Percentiles rank a stretch among this genome's conserved stretches.
phyloP scores from a whole-genome alignment of 2,888 invertebrate genomes.

The Thecophora atra region DNA sequence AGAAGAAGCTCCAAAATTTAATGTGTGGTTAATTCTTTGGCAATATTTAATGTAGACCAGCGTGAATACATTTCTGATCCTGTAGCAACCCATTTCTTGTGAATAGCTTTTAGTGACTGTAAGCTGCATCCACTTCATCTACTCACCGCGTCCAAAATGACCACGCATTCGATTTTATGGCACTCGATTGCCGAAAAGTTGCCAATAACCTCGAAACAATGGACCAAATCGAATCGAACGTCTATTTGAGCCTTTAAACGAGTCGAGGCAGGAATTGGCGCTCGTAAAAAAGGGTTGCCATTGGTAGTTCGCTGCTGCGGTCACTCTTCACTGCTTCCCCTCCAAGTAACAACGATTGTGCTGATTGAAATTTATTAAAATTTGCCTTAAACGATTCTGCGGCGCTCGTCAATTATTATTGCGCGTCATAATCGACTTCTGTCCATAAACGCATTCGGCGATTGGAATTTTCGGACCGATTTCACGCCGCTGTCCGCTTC shows the following conservation, averaged over 20 bases:
- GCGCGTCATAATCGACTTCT: conserved; percentile 49
- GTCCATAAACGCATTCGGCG: conserved; percentile 42
- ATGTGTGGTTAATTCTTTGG: no score
- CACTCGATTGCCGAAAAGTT: conserved; percentile 32
- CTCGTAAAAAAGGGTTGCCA: conserved; percentile 26
- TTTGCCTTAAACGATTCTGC: not conserved
- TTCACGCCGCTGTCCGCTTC: conserved; percentile 3
- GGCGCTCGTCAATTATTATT: conserved; percentile 29
- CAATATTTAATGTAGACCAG: no score
- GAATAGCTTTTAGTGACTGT: not conserved
- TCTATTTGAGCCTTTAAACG: conserved; percentile 5
- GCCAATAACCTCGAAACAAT: conserved; percentile 25
- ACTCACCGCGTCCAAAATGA: not conserved
- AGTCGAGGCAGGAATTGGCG: conserved; percentile 23
- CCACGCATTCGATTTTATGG: conserved; percentile 30
- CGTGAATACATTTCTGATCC: no score
- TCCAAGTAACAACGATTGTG: conserved; percentile 6
- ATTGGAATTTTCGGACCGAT: not conserved
- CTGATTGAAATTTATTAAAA: conserved; percentile 36
- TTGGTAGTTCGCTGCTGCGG: no score
- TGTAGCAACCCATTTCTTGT: not conserved
- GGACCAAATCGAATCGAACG: conserved; percentile 36
- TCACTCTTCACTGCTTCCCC: no score
- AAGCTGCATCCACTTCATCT: not conserved
- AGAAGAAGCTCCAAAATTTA: no score